Evolutionary conservation across 2,113 vertebrate genomes (phyloP).

Genomic region (Sapayoa aenigma): DNA sequence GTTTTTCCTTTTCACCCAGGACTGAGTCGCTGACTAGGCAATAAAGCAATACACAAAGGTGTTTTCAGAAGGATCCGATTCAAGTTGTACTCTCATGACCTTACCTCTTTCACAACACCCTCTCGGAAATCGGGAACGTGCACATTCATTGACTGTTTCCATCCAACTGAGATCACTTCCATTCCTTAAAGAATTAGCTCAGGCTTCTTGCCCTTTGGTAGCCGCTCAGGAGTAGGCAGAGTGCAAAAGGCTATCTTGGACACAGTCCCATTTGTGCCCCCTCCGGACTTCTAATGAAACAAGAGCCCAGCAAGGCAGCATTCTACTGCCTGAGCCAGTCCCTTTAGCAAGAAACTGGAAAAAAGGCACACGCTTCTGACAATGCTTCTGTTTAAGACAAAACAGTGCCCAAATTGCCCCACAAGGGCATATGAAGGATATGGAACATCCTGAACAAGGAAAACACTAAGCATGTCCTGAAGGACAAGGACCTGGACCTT

Average conservation of each 20-base stretch:
- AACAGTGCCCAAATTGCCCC: not conserved
- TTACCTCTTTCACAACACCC: not conserved
- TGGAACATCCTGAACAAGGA: not conserved
- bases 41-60: not conserved
- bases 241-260: not conserved
- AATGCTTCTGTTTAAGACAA: not conserved
- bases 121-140: fast-evolving
- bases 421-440: not conserved
- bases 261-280: not conserved
- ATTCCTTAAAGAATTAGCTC: not conserved
- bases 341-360: not conserved
- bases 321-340: not conserved
- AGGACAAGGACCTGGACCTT: not conserved
- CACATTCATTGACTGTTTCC: not conserved
- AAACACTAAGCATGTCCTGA: fast-evolving
- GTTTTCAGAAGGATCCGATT: not conserved
- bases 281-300: not conserved
- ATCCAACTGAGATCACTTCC: not conserved
- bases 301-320: not conserved
- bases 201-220: not conserved
- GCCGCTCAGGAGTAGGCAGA: not conserved
- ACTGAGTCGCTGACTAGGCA: not conserved
- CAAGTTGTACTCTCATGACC: not conserved
- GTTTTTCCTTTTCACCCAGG: not conserved
- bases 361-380: not conserved